Evolutionary conservation across 2,888 invertebrate genomes (phyloP).

Genomic region (Tiliacea aurago): DNA sequence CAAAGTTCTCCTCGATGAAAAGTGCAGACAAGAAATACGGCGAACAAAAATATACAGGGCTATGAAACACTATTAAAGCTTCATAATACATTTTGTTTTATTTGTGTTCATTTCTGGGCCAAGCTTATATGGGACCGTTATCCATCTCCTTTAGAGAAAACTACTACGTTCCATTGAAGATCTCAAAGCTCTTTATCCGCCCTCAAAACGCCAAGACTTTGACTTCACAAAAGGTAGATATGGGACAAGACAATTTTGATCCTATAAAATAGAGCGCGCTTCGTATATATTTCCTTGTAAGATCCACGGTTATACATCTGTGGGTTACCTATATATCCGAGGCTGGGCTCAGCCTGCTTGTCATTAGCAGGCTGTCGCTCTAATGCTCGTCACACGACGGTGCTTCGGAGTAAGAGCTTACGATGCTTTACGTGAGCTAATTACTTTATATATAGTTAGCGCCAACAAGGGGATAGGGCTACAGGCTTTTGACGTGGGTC

Average conservation of each 20-base stretch:
- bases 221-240: not conserved
- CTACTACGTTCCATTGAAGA: not conserved
- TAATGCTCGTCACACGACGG: constrained; percentile 61
- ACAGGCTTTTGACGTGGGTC: constrained; percentile 6
- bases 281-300: not conserved
- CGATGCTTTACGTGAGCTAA: constrained; percentile 64
- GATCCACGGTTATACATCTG: constrained; percentile 37
- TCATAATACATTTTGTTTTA: no score
- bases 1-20: not conserved
- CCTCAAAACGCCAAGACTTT: not conserved
- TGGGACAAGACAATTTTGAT: not conserved
- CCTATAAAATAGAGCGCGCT: not conserved
- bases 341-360: constrained; percentile 26
- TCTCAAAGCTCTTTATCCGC: not conserved
- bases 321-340: constrained; percentile 48
- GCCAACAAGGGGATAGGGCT: constrained; percentile 8
- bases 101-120: no score
- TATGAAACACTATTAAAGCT: no score
- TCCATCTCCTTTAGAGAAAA: not conserved
- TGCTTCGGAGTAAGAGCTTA: constrained; percentile 55
- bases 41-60: no score
- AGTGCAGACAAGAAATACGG: not conserved
- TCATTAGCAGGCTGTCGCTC: constrained; percentile 51
- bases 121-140: no score
- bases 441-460: constrained; percentile 66